Evolutionary conservation across 2,797 vertebrate species (phyloP), one percentile per base, ranked within the genome.

Genomic region (Eremophila alpestris): DNA sequence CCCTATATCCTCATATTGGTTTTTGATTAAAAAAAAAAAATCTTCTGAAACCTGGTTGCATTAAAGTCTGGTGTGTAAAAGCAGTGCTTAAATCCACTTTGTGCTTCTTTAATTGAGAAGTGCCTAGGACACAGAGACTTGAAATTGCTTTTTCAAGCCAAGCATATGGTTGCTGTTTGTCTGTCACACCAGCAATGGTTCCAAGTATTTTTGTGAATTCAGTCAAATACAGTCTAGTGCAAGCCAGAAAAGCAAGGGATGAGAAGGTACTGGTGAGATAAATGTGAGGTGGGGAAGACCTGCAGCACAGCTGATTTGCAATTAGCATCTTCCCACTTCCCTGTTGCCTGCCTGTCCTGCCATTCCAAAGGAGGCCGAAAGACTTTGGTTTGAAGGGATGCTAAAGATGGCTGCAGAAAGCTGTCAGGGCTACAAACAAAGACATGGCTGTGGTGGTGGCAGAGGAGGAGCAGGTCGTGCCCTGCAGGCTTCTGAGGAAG

Each of bases 61-160:
- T 92, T 92, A 36, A 90, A 91, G 52, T 34, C 56, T 78, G 29
- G 3, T 87, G 26, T 90, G 27, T 70, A 64, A 75, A 94, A 45
- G 32, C 17, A 55, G 10, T 68, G 20, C 82, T 93, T 84, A 82
- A 82, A 93, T 90, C 20, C 24, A 64, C 26, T 86, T 84, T 82
- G 30, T 83, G 13, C 16, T 65, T 43, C 63, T 94, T 63, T 82
- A 92, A 52, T 70, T 85, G 87, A 79, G 87, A 71, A 94, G 60
- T 1, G 6, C 32, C 46, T 59, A 34, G 55, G 9, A 91, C 58
- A 40, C 40, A 40, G 84, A 77, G 71, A 84, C 52, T 74, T 46
- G 45, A 82, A 92, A 30, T 86, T 89, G 46, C 62, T 81, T 95
- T 95, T 91, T 71, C 49, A 76, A 93, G 64, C 69, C 88, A 88